Conservation (phyloP, 2,797 vertebrate species). For the Thaleichthys pacificus region DNA sequence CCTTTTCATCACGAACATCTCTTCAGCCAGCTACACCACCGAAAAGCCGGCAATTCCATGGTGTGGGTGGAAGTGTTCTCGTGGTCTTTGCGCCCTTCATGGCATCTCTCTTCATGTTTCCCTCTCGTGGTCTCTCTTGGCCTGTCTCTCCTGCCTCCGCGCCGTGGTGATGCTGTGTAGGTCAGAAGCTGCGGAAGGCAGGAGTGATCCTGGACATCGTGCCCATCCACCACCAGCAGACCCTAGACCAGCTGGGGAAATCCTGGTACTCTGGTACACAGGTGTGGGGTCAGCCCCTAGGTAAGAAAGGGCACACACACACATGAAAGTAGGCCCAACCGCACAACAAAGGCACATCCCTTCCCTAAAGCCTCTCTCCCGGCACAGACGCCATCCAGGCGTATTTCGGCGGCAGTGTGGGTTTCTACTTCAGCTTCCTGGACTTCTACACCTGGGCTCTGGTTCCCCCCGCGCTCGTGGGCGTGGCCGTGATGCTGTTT, state of each 20-base stretch:
- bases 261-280: constrained; percentile 77
- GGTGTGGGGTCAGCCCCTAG: constrained; percentile 75
- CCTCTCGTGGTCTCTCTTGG: neutral
- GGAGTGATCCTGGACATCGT: constrained; percentile 68
- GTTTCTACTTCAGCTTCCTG: constrained; percentile 82
- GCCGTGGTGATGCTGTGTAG: constrained; percentile 53
- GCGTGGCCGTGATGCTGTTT: constrained; percentile 61
- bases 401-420: constrained; percentile 77
- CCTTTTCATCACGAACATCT: neutral
- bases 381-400: constrained; percentile 72
- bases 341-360: neutral
- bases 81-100: neutral
- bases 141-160: neutral
- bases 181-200: constrained; percentile 72
- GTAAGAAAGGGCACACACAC: constrained; percentile 52
- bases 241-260: constrained; percentile 63
- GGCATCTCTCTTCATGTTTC: neutral
- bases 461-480: constrained; percentile 73
- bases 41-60: too few relatives aligned
- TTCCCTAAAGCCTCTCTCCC: neutral
- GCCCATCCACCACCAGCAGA: constrained; percentile 67
- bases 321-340: neutral
- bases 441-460: constrained; percentile 82
- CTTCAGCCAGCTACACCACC: too few relatives aligned
- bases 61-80: too few relatives aligned